phyloP scores from a whole-genome alignment of 2,113 vertebrate genomes.

The Camelus bactrianus region DNA sequence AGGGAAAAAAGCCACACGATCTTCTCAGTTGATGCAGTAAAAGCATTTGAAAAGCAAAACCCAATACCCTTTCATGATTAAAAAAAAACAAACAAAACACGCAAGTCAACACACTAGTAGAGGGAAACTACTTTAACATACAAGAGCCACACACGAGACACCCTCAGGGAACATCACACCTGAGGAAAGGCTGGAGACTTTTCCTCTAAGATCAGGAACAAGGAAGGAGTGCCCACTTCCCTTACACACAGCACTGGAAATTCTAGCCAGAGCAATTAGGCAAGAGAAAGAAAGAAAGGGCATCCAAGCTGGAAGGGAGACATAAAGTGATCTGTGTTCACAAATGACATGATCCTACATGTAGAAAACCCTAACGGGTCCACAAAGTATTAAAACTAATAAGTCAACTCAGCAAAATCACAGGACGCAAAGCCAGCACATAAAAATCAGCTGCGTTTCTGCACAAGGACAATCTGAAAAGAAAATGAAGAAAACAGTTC shows the following conservation, averaged over 20 bases:
- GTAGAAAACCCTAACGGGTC: background rate
- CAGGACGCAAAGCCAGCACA: background rate
- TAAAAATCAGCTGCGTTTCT: background rate
- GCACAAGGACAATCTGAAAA: background rate
- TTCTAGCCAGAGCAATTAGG: background rate
- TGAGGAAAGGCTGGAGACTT: background rate
- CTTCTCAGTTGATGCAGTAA: background rate
- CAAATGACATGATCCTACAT: background rate
- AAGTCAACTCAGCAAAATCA: background rate
- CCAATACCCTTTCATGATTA: background rate
- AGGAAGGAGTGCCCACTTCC: background rate
- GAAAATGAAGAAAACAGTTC: background rate
- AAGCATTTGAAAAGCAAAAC: background rate
- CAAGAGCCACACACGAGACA: background rate
- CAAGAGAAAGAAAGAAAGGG: background rate
- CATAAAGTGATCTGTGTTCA: background rate
- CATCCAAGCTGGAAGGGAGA: background rate
- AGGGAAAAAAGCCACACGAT: background rate
- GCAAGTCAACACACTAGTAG: background rate
- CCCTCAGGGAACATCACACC: background rate
- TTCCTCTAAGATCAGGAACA: background rate
- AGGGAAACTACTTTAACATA: background rate
- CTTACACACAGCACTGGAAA: background rate
- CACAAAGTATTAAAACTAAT: background rate
- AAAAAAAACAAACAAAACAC: background rate